Conservation (phyloP, 2,888 invertebrate species). For the Meghimatium bilineatum region DNA sequence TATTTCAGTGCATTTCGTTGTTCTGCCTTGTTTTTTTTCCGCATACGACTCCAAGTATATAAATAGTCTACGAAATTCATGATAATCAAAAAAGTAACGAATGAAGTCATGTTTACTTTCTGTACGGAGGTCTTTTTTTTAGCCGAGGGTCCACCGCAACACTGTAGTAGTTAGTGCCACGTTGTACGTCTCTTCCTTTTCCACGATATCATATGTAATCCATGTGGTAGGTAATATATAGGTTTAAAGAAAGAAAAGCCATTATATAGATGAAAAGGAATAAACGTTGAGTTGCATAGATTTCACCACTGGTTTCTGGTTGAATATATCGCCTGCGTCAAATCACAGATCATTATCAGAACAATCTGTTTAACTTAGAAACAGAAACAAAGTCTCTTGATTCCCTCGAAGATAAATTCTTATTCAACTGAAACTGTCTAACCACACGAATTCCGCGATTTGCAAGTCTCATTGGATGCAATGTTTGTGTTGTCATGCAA, state of each 20-base stretch:
- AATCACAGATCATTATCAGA: background rate
- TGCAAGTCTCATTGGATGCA: background rate
- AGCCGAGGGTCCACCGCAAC: background rate
- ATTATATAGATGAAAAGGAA: background rate
- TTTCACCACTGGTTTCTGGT: background rate
- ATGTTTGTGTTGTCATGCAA: conserved; percentile 9
- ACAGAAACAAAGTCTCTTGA: background rate
- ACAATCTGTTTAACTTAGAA: background rate
- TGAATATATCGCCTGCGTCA: background rate
- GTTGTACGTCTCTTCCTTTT: background rate
- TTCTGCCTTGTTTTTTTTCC: too few relatives aligned
- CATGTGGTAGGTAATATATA: background rate
- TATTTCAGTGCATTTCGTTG: too few relatives aligned
- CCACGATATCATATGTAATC: background rate
- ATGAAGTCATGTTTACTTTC: too few relatives aligned
- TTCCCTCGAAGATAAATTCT: background rate
- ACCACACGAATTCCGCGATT: background rate
- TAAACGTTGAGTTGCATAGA: background rate
- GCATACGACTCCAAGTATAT: too few relatives aligned
- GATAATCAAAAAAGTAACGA: too few relatives aligned
- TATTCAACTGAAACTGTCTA: background rate
- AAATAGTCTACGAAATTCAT: too few relatives aligned
- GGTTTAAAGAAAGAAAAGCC: background rate
- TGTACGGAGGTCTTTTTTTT: too few relatives aligned
- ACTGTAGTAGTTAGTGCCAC: background rate